Evolutionary conservation across 2,888 invertebrate genomes (phyloP).

Genomic region (Sicus ferrugineus): DNA sequence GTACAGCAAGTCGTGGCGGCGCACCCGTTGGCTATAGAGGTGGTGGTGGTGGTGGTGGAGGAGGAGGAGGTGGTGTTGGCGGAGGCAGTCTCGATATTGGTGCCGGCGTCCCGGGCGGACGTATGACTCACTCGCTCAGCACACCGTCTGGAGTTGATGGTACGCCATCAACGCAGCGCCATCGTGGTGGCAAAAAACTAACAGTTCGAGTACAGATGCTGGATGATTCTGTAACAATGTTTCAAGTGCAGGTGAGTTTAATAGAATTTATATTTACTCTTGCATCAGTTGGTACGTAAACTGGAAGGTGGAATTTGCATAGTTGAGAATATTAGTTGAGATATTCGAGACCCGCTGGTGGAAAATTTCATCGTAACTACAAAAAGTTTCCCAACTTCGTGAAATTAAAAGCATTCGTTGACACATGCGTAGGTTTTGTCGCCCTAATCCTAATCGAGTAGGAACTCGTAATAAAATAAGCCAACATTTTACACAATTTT

Average conservation of each 20-base stretch:
- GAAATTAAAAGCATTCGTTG: no score
- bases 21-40: conserved; percentile 44
- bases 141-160: conserved; percentile 84
- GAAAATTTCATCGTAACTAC: no score
- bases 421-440: no score
- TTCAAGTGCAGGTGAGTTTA: conserved; percentile 85
- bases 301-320: neutral
- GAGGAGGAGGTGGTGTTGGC: conserved; percentile 46
- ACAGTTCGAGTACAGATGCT: conserved; percentile 89
- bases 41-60: conserved; percentile 38
- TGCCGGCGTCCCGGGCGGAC: conserved; percentile 63
- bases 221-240: conserved; percentile 87
- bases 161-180: conserved; percentile 74
- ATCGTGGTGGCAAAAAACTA: conserved; percentile 89
- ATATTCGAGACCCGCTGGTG: no score
- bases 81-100: conserved; percentile 45
- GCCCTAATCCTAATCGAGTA: no score
- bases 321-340: no score
- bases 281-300: neutral
- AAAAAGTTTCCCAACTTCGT: no score
- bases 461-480: no score
- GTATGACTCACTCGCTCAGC: conserved; percentile 85
- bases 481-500: no score
- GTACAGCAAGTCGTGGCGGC: conserved; percentile 53
- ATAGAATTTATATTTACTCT: neutral